Percentiles rank a stretch among this genome's conserved stretches.
Conservation (phyloP, 2,797 vertebrate species). For the Euphonia xanthogaster region DNA sequence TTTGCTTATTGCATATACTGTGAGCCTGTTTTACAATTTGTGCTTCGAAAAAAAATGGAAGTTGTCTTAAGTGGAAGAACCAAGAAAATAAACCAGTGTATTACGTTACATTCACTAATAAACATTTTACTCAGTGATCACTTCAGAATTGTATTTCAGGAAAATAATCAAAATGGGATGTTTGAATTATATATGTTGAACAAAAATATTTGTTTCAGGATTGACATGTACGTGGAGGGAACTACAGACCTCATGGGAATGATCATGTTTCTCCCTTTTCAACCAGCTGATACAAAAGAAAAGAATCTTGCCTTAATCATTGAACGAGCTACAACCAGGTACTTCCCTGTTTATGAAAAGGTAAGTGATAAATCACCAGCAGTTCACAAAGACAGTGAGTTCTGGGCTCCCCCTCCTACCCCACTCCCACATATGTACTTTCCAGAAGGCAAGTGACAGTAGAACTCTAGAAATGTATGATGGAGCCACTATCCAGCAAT, state of each 20-base stretch:
- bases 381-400: background rate
- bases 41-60: background rate
- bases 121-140: background rate
- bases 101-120: background rate
- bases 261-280: constrained; percentile 74
- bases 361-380: constrained; percentile 56
- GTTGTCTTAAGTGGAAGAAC: background rate
- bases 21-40: background rate
- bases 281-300: constrained; percentile 52
- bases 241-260: constrained; percentile 81
- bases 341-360: constrained; percentile 87
- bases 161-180: background rate
- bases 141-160: background rate
- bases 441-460: background rate
- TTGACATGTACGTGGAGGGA: constrained; percentile 89
- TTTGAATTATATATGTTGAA: background rate
- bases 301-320: constrained; percentile 74
- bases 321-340: constrained; percentile 78
- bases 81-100: background rate
- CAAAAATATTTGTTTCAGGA: constrained; percentile 73
- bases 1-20: background rate
- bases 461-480: background rate
- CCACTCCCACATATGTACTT: background rate
- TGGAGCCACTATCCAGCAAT: background rate
- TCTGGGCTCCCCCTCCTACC: background rate